Percentiles rank a stretch among this genome's conserved stretches.
phyloP scores from a whole-genome alignment of 2,113 vertebrate genomes.

The Anoura caudifer region DNA sequence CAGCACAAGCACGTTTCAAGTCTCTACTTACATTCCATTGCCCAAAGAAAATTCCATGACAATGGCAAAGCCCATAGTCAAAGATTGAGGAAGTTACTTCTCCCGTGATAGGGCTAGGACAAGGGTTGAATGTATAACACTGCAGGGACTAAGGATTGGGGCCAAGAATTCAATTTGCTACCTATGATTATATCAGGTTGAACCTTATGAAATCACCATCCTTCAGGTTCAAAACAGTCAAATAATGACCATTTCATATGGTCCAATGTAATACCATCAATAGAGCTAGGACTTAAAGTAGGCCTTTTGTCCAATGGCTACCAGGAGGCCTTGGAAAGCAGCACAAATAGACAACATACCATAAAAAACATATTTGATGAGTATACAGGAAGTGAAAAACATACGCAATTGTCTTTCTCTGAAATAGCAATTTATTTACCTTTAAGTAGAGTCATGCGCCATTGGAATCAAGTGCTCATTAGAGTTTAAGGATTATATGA shows the following conservation, averaged over 20 bases:
- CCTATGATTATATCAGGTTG: neutral
- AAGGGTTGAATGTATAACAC: neutral
- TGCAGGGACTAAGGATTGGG: neutral
- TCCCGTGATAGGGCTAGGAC: neutral
- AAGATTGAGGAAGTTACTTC: neutral
- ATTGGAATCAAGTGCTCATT: neutral
- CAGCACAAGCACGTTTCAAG: neutral
- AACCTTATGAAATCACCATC: neutral
- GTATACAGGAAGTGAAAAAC: neutral
- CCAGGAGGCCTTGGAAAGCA: neutral
- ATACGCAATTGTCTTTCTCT: neutral
- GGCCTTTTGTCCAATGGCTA: neutral
- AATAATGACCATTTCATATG: neutral
- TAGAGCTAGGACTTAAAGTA: neutral
- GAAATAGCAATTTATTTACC: neutral
- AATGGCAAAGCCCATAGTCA: neutral
- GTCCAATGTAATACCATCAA: neutral
- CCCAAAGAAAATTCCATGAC: neutral
- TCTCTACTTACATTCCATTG: neutral
- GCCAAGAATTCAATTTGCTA: neutral
- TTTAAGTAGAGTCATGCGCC: neutral
- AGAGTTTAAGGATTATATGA: neutral
- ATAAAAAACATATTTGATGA: neutral
- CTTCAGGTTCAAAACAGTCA: neutral
- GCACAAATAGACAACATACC: neutral